Conservation (phyloP, 1,140 invertebrate genomes). For the Rhopalosiphum maidis region DNA sequence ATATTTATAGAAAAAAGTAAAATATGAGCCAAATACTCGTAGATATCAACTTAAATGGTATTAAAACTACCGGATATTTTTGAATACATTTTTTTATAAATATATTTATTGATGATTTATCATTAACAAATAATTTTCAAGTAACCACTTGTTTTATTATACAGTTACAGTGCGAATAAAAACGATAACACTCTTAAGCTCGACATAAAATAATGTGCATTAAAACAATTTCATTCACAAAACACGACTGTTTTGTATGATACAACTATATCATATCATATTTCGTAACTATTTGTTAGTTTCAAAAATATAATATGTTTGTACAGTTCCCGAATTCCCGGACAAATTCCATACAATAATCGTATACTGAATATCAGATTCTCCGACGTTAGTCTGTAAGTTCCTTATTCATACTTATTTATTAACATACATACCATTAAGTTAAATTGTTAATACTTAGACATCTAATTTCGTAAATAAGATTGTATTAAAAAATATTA, state of each 20-base stretch:
- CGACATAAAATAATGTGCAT: neutral
- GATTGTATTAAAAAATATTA: neutral
- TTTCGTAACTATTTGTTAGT: conserved; percentile 2
- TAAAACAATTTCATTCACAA: conserved; percentile 1
- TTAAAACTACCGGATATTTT: neutral
- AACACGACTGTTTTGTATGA: neutral
- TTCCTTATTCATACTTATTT: neutral
- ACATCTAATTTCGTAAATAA: too few relatives aligned
- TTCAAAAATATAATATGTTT: neutral
- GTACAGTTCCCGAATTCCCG: neutral
- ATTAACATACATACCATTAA: neutral
- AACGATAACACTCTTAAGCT: neutral
- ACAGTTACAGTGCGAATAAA: neutral
- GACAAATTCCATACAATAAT: neutral
- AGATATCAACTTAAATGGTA: neutral
- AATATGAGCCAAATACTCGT: neutral
- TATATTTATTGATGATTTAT: neutral
- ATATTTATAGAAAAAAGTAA: neutral
- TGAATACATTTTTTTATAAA: neutral
- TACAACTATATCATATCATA: neutral
- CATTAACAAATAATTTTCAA: neutral
- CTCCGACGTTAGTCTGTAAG: neutral
- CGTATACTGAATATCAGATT: neutral
- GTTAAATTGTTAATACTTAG: neutral
- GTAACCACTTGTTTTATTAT: neutral